phyloP scores from a whole-genome alignment of 2,113 vertebrate genomes.

The Poeciliopsis retropinna region DNA sequence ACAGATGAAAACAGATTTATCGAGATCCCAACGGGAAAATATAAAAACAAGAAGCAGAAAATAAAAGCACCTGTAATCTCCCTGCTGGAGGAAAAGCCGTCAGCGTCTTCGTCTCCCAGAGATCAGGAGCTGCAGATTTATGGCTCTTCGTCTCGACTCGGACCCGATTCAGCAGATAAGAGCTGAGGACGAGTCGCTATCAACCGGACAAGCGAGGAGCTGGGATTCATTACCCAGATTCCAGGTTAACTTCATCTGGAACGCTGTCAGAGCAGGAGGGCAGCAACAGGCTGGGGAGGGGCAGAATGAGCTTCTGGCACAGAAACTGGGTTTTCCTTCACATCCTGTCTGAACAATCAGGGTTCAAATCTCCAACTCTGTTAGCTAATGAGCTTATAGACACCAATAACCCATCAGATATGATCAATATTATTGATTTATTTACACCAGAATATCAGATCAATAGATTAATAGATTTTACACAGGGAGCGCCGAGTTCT shows the following conservation, averaged over 20 bases:
- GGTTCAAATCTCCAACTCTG: too few relatives aligned
- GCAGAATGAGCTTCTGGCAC: background rate
- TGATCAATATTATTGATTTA: too few relatives aligned
- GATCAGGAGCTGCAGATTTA: slow-evolving; percentile 64
- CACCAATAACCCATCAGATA: too few relatives aligned
- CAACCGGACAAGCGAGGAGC: slow-evolving; percentile 48
- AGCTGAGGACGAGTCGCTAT: slow-evolving; percentile 59
- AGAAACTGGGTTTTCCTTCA: background rate
- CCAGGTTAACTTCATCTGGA: slow-evolving; percentile 59
- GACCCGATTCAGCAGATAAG: slow-evolving; percentile 67
- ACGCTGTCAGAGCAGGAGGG: slow-evolving; percentile 19
- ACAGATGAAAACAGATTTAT: too few relatives aligned
- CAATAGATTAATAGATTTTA: too few relatives aligned
- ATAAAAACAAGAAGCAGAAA: too few relatives aligned
- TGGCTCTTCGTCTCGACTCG: slow-evolving; percentile 40
- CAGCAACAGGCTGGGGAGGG: background rate
- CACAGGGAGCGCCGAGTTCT: too few relatives aligned
- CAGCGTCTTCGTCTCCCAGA: slow-evolving; percentile 45
- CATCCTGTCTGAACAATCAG: too few relatives aligned
- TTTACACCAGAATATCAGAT: too few relatives aligned
- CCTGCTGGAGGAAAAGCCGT: slow-evolving; percentile 6
- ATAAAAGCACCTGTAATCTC: too few relatives aligned
- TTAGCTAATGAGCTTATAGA: too few relatives aligned
- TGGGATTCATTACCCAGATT: slow-evolving; percentile 62
- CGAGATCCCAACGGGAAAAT: too few relatives aligned